Evolutionary conservation across 2,113 vertebrate species (phyloP).

Genomic region (Saccopteryx leptura): DNA sequence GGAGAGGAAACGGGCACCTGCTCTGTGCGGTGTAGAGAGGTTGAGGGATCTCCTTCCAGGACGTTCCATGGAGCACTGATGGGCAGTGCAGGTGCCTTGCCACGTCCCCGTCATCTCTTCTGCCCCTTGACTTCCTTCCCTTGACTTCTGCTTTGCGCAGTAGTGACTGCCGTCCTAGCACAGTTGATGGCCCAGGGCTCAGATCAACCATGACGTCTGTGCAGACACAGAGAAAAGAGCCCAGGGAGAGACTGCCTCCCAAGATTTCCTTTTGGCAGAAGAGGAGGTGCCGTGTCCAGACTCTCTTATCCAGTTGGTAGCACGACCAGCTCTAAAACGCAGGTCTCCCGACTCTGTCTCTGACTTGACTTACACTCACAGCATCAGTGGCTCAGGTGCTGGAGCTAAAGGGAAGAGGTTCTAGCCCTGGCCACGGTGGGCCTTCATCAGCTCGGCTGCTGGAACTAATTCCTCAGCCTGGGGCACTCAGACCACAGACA

Average conservation of each 20-base stretch:
- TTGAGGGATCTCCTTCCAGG: not conserved
- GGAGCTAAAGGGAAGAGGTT: not conserved
- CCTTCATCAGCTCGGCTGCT: not conserved
- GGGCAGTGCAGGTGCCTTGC: not conserved
- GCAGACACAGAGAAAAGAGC: not conserved
- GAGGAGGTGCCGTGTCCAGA: not conserved
- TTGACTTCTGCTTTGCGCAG: not conserved
- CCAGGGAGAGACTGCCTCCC: not conserved
- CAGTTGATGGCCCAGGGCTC: not conserved
- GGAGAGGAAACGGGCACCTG: not conserved
- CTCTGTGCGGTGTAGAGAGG: not conserved
- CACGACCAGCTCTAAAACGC: not conserved
- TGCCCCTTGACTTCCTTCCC: not conserved
- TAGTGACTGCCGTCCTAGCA: not conserved
- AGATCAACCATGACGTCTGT: not conserved
- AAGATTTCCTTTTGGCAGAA: not conserved
- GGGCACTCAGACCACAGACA: not conserved
- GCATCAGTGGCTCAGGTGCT: not conserved
- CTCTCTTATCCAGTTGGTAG: not conserved
- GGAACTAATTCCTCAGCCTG: too few relatives aligned
- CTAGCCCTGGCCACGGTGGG: not conserved
- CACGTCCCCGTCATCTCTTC: not conserved
- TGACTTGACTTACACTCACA: not conserved
- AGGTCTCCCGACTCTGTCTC: not conserved
- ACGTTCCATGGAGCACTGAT: accelerated